These are phyloP conservation scores for Nebria salina DNA, from an alignment of 2,888 invertebrate species.

Conservation along the genomic window DNA sequence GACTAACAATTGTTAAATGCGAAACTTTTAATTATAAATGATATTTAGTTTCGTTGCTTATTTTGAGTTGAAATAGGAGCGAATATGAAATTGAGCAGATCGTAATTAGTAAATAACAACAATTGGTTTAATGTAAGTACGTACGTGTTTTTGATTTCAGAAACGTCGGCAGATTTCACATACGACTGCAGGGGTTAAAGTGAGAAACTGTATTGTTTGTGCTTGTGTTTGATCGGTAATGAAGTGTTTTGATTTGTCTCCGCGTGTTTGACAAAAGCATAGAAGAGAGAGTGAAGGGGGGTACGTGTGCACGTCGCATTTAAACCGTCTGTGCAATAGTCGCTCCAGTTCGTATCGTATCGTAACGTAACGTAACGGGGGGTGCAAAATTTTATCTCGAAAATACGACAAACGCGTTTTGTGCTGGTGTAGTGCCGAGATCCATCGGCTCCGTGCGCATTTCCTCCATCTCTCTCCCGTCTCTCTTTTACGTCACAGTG, in stretches of 20 bases:
- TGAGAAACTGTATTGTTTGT: slow-evolving; percentile 26
- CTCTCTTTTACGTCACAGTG: background rate
- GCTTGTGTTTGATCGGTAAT: slow-evolving; percentile 32
- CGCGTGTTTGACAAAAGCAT: slow-evolving; percentile 4
- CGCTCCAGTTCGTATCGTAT: background rate
- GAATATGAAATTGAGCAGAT: background rate
- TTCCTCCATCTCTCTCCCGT: background rate
- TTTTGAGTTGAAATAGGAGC: background rate
- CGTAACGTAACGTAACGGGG: background rate
- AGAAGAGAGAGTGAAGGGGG: background rate
- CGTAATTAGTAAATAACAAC: background rate
- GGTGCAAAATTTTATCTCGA: slow-evolving; percentile 4
- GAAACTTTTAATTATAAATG: background rate
- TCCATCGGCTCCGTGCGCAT: slow-evolving; percentile 3
- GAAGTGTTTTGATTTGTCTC: slow-evolving; percentile 35
- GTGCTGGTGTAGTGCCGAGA: slow-evolving; percentile 6
- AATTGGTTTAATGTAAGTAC: background rate
- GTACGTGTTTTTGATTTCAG: slow-evolving; percentile 10
- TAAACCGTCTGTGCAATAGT: background rate
- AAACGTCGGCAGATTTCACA: background rate
- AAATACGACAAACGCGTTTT: background rate
- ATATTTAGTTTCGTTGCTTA: background rate
- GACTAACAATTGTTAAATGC: too few relatives aligned
- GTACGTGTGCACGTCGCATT: background rate
- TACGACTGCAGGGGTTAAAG: slow-evolving; percentile 5